These are phyloP conservation scores for Ctena decussata DNA, from an alignment of 2,888 invertebrate genomes.

Conservation along the genomic window DNA sequence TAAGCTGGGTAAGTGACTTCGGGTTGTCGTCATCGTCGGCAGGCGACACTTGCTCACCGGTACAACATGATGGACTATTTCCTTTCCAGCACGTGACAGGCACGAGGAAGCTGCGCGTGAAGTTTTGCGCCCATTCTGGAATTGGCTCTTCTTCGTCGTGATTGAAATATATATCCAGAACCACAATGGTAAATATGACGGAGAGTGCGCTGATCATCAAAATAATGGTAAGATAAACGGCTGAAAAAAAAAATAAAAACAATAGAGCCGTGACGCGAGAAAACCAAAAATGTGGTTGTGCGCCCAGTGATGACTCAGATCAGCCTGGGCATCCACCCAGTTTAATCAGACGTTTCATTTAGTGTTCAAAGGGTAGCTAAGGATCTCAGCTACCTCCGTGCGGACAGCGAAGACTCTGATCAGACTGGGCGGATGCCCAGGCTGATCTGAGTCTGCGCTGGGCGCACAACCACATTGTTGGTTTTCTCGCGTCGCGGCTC, in stretches of 20 bases:
- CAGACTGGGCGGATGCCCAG: too few species aligned
- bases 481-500: too few species aligned
- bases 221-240: constrained; percentile 60
- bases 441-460: too few species aligned
- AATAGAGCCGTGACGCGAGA: too few species aligned
- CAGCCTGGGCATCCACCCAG: too few species aligned
- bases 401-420: too few species aligned
- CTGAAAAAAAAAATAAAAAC: constrained; percentile 42
- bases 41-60: background rate
- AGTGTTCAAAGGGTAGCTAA: too few species aligned
- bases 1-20: background rate
- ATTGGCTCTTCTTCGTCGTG: constrained; percentile 56
- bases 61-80: background rate
- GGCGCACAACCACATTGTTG: too few species aligned
- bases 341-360: too few species aligned
- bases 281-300: too few species aligned
- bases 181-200: constrained; percentile 59
- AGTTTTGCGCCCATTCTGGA: constrained; percentile 42
- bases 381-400: too few species aligned
- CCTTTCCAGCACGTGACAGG: constrained; percentile 54
- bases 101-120: constrained; percentile 45
- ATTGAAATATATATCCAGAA: constrained; percentile 61
- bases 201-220: constrained; percentile 57
- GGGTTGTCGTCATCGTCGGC: background rate
- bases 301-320: too few species aligned